Base-by-base conservation (phyloP, 2,797 vertebrate genomes). In the Takifugu rubripes region DNA sequence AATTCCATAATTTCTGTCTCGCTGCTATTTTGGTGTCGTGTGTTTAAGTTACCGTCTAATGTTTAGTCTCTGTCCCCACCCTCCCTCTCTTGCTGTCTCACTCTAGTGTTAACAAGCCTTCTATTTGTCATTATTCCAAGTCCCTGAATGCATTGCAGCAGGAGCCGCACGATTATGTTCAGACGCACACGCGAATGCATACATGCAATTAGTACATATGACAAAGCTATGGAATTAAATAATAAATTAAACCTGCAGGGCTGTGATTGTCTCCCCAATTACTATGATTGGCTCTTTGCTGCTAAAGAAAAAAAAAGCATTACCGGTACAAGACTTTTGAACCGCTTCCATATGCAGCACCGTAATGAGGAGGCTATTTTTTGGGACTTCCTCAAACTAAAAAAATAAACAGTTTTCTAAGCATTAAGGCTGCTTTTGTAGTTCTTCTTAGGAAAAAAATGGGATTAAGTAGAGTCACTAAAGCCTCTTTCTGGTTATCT, bases 401-500 rank as follows among this genome's bases (percentile, higher is more conserved):
- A 21, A 14, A 40, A 40, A 40, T 40, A 40, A 40, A 40, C 36
- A 48, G 4, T 48, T 25, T 9, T 25, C 65, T 55, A 11, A 73
- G 66, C 74, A 45, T 72, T 74, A 61, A 77, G 68, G 56, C 62
- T 57, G 74, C 68, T 62, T 76, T 73, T 77, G 60, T 76, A 50
- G 57, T 56, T 54, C 63, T 16, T 57, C 61, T 72, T 63, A 56
- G 70, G 83, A 75, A 80, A 74, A 86, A 84, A 78, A 40, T 66
- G 56, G 69, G 78, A 83, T 84, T 83, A 82, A 79, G 65, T 47
- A 15, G 58, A 80, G 70, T 73, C 70, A 47, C 61, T 83, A 83
- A 86, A 68, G 79, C 66, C 70, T 79, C 73, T 65, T 65, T 77
- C 66, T 49, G 68, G 58, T 54, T 64, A 76, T 77, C 75, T 70